Evolutionary conservation across 2,113 vertebrate genomes (phyloP).

Genomic region (Lamprotornis superbus): DNA sequence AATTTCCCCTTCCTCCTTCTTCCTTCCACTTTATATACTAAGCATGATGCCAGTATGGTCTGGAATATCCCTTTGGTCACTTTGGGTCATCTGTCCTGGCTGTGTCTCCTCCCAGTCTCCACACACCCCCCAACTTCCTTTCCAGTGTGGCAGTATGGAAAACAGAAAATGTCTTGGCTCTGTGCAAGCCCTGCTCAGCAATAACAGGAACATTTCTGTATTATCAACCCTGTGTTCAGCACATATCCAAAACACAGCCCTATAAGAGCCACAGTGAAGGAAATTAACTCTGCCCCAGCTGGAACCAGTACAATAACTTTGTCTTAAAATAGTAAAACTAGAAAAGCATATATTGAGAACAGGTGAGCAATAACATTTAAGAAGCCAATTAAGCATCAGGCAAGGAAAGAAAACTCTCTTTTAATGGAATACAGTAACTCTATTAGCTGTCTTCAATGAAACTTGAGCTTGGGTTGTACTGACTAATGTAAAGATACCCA

Average conservation of each 20-base stretch:
- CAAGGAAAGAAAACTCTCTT: slow-evolving; percentile 13
- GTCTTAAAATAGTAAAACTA: background rate
- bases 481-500: slow-evolving; percentile 4
- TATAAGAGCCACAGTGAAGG: background rate
- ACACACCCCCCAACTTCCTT: background rate
- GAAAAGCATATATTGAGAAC: background rate
- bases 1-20: background rate
- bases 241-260: background rate
- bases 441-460: slow-evolving; percentile 5
- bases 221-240: background rate
- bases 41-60: background rate
- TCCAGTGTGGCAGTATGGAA: rapidly evolving
- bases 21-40: background rate
- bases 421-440: slow-evolving; percentile 13
- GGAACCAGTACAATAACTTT: background rate
- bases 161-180: background rate
- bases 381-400: background rate
- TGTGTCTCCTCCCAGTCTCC: background rate
- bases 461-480: background rate
- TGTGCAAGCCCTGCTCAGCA: background rate
- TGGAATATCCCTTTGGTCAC: background rate
- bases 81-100: background rate
- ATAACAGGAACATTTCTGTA: background rate
- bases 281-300: background rate
- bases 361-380: background rate